Base-by-base conservation (phyloP, 1,140 invertebrate genomes). In the Drosophila saltans region DNA sequence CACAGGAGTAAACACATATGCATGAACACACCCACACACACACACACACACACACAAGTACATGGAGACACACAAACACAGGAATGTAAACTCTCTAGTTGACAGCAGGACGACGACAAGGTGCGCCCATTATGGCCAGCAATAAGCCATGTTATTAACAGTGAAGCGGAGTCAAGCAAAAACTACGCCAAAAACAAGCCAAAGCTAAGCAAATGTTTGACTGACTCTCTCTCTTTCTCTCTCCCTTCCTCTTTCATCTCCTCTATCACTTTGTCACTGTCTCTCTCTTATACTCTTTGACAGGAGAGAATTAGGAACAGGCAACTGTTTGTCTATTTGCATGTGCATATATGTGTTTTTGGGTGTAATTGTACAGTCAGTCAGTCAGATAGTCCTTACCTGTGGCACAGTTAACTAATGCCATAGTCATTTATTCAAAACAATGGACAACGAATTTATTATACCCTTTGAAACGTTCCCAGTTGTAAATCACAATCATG, bases 121-220 rank as follows among this genome's bases (percentile, higher is more conserved):
- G 57, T 67, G 72, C 63, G 57, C 61, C 83, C 80, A 89, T 88
- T 89, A 88, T 75, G 83, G 81, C 80, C 77, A 73, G 80, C 84
- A 89, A 88, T 88, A 88, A 84, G 83, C 83, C 83, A 89, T 78
- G 83, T 88, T 88, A 88, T 83, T 88, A 83, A 88, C 84, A 88
- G 78, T 56, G 66, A 45, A 68, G 55, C 67, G 21, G 69, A 33
- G 36, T 21, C 41, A 8, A 41, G 52, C 52, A 33, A 33, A 43
- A 45, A 36, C 64, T 30, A 52, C 55, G 60, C 58, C 64, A 55
- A 36, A 72, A 81, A 62, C 84, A 78, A 75, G 62, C 78, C 84
- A 81, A 88, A 84, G 81, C 78, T 84, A 72, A 71, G 82, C 79
- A 85, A 85, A 85, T 88, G 82, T 85, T 85, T 62, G 74, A 52